These are phyloP conservation scores for Patella vulgata DNA, from an alignment of 1,140 invertebrate species.

Conservation along the genomic window DNA sequence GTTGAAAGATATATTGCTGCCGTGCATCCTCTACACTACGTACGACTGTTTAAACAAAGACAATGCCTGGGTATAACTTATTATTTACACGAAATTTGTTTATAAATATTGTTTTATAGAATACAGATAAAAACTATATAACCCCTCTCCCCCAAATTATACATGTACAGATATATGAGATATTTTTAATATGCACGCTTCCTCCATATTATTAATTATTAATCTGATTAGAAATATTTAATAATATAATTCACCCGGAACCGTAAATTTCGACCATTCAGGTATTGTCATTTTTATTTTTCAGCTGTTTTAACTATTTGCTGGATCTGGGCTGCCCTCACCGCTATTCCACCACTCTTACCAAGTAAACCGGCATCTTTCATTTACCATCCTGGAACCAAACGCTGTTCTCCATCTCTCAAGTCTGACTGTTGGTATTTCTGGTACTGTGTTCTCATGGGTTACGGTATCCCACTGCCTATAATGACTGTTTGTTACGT, in stretches of 20 bases:
- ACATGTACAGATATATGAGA: neutral
- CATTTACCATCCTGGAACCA: conserved; percentile 4
- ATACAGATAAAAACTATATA: neutral
- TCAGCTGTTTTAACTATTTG: neutral
- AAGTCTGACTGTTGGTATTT: conserved; percentile 1
- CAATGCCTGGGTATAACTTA: neutral
- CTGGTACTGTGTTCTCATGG: conserved; percentile 3
- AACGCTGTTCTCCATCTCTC: conserved; percentile 11
- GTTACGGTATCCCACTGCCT: neutral
- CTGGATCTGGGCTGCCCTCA: neutral
- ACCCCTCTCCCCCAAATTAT: no score
- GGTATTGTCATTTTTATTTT: neutral
- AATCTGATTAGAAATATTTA: neutral
- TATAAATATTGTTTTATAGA: neutral
- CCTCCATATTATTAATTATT: neutral
- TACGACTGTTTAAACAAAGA: neutral
- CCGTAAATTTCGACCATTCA: no score
- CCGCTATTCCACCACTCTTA: neutral
- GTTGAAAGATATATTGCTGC: conserved; percentile 7
- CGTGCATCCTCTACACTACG: neutral
- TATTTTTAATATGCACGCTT: no score
- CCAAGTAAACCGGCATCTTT: neutral
- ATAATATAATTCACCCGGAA: neutral
- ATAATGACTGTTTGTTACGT: conserved; percentile 10
- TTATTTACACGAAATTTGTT: neutral